phyloP scores from a whole-genome alignment of 2,113 vertebrate species.

The Notarius quadriscutis region DNA sequence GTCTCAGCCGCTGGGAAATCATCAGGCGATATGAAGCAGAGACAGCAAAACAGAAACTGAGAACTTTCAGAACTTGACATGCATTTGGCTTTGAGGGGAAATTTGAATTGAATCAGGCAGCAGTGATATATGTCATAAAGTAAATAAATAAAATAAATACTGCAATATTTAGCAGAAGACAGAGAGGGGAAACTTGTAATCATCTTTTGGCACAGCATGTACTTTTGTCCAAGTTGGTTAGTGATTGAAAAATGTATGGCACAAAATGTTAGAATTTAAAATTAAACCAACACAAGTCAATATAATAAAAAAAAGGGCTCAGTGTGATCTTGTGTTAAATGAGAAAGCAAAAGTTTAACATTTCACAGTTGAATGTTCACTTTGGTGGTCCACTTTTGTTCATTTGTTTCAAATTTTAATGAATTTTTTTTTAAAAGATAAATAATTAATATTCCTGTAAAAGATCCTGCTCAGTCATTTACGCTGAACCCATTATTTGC shows the following conservation, averaged over 20 bases:
- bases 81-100: neutral
- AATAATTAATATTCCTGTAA: neutral
- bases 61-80: constrained; percentile 18
- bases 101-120: neutral
- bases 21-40: neutral
- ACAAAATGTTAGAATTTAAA: neutral
- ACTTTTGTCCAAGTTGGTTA: neutral
- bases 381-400: neutral
- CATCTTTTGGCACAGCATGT: neutral
- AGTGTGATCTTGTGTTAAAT: neutral
- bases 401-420: neutral
- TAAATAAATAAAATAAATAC: neutral
- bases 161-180: neutral
- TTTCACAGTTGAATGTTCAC: neutral
- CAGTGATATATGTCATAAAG: constrained; percentile 6
- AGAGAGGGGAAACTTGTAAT: neutral
- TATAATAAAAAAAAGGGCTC: neutral
- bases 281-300: neutral
- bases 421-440: neutral
- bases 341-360: neutral
- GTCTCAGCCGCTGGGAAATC: constrained; percentile 9
- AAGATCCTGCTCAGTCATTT: neutral
- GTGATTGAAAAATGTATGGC: neutral
- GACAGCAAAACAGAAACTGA: constrained; percentile 8
- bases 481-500: neutral